These are phyloP conservation scores for Cheilosia soror DNA, from an alignment of 2,888 invertebrate genomes.

Conservation along the genomic window DNA sequence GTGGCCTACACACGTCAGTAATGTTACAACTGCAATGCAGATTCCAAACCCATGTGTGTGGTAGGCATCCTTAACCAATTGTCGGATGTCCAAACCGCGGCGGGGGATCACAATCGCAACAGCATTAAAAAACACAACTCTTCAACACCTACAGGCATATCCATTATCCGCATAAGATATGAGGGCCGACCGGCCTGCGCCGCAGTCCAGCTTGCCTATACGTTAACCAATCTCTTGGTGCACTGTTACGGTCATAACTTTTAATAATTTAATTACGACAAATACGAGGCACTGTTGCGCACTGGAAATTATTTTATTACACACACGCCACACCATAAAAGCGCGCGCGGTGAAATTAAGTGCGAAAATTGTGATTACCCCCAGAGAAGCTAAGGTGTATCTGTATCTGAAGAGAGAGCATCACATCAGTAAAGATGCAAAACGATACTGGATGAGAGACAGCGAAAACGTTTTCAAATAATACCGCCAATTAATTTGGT, in stretches of 20 bases:
- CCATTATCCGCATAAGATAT: slow-evolving; percentile 10
- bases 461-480: slow-evolving; percentile 33
- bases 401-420: slow-evolving; percentile 2
- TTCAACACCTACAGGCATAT: slow-evolving; percentile 66
- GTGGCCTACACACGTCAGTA: slow-evolving; percentile 49
- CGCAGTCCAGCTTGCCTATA: too few relatives aligned
- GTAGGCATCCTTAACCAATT: slow-evolving; percentile 3
- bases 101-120: slow-evolving; percentile 4
- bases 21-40: slow-evolving; percentile 21
- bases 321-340: slow-evolving; percentile 38
- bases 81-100: slow-evolving; percentile 18
- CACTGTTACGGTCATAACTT: slow-evolving; percentile 66
- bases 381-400: neutral
- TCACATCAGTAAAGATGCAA: slow-evolving; percentile 25
- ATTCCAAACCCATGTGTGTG: neutral
- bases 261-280: slow-evolving; percentile 74
- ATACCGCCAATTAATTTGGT: slow-evolving; percentile 44
- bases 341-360: slow-evolving; percentile 51
- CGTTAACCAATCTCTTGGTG: slow-evolving; percentile 12
- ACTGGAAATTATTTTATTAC: slow-evolving; percentile 62
- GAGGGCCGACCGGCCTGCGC: slow-evolving; percentile 10
- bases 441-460: slow-evolving; percentile 11
- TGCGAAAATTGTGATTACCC: slow-evolving; percentile 64
- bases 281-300: slow-evolving; percentile 65
- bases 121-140: slow-evolving; percentile 46